Evolutionary conservation across 2,797 vertebrate species (phyloP), one percentile per base, ranked within the genome.

Genomic region (Ceryle rudis): DNA sequence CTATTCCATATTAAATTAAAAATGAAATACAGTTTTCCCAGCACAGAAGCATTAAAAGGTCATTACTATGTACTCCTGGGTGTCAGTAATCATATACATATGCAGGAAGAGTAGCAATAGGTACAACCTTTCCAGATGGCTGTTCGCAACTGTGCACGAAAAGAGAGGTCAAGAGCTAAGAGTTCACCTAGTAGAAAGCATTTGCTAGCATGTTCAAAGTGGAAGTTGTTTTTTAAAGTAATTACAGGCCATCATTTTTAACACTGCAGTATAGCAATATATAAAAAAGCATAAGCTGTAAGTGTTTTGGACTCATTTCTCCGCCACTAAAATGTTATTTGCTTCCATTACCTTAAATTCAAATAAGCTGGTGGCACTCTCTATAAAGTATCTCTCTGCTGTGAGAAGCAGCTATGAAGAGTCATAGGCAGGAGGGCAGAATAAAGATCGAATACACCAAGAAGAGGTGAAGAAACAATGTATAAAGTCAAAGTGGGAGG

Each of bases 331-430:
- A 95, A 93, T 77, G 37, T 94, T 93, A 96, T 85, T 92, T 94
- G 52, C 64, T 84, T 95, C 77, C 80, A 92, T 95, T 95, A 95
- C 91, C 73, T 95, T 86, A 95, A 95, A 96, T 96, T 92, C 91
- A 92, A 91, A 95, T 90, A 90, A 95, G 41, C 44, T 0, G 0
- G 22, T 94, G 77, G 52, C 80, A 71, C 55, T 70, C 22, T 66
- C 82, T 70, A 16, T 89, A 73, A 95, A 89, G 29, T 28, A 74
- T 44, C 23, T 90, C 22, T 51, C 54, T 55, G 35, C 23, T 77
- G 44, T 57, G 52, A 62, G 81, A 92, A 57, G 28, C 65, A 75
- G 14, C 35, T 1, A 2, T 60, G 78, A 93, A 73, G 31, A 77
- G 15, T 3, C 31, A 64, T 13, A 64, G 35, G 14, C 2, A 10